A percentile compares a stretch with the other conserved stretches of the same genome.
Evolutionary conservation across 2,797 vertebrate genomes (phyloP).

Genomic region (Artibeus lituratus): DNA sequence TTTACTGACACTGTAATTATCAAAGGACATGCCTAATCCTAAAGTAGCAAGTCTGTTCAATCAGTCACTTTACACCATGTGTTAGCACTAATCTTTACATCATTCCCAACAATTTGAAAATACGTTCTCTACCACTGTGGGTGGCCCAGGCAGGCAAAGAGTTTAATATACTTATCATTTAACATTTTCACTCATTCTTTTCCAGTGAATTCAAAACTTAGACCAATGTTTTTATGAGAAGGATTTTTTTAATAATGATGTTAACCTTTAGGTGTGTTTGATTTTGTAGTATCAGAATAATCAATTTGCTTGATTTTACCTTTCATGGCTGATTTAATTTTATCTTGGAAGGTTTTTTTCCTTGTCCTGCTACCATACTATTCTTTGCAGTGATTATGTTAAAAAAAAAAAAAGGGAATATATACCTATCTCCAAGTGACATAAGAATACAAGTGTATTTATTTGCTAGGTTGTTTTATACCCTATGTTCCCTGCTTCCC

Average conservation of each 20-base stretch:
- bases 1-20: slow-evolving; percentile 73
- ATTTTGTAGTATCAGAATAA: not conserved
- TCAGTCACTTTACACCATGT: slow-evolving; percentile 50
- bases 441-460: not conserved
- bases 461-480: not conserved
- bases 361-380: not conserved
- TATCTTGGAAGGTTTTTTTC: not conserved
- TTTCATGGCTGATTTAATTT: slow-evolving; percentile 19
- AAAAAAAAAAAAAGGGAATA: not conserved
- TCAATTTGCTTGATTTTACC: not conserved
- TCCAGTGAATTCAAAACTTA: not conserved
- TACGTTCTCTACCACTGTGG: not conserved
- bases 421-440: not conserved
- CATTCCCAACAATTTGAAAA: slow-evolving; percentile 20
- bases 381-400: not conserved
- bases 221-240: not conserved
- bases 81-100: not conserved
- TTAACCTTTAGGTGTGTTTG: not conserved
- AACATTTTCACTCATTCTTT: slow-evolving; percentile 20
- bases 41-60: slow-evolving; percentile 22
- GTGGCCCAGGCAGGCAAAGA: not conserved
- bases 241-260: not conserved
- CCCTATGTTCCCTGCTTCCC: rapidly evolving
- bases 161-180: not conserved
- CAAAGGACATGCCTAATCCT: slow-evolving; percentile 58